Percentiles rank a stretch among this genome's conserved stretches.
These are phyloP conservation scores for Saccostrea glomerata DNA, from an alignment of 1,140 invertebrate genomes.

Conservation along the genomic window DNA sequence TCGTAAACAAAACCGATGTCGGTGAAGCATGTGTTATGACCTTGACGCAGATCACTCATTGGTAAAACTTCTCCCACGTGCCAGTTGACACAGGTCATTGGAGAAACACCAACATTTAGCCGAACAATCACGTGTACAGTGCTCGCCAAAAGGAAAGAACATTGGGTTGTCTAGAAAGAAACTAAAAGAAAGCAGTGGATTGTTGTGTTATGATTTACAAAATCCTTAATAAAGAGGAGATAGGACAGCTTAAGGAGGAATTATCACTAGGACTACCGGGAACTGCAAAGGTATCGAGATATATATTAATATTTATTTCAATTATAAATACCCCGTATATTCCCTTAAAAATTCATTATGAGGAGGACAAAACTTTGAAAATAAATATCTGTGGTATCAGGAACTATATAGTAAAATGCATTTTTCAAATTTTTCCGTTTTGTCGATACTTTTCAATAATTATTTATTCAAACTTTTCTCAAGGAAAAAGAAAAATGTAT, in stretches of 20 bases:
- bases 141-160: not conserved
- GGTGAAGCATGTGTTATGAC: not conserved
- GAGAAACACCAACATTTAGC: not conserved
- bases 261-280: constrained; percentile 54
- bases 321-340: too few relatives aligned
- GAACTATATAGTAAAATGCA: too few relatives aligned
- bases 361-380: too few relatives aligned
- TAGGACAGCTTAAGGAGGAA: constrained; percentile 50
- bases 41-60: constrained; percentile 9
- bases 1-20: constrained; percentile 1
- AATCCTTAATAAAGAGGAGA: constrained; percentile 53
- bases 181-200: not conserved
- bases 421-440: too few relatives aligned
- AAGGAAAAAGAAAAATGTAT: too few relatives aligned
- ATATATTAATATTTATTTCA: too few relatives aligned
- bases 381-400: too few relatives aligned
- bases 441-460: too few relatives aligned
- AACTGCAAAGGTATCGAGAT: constrained; percentile 56
- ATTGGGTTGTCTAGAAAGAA: not conserved
- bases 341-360: too few relatives aligned
- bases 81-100: not conserved
- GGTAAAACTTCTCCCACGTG: not conserved
- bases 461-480: too few relatives aligned
- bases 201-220: constrained; percentile 60
- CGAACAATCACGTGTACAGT: not conserved